Conservation (phyloP, 2,113 vertebrate species). For the Nothobranchius furzeri region DNA sequence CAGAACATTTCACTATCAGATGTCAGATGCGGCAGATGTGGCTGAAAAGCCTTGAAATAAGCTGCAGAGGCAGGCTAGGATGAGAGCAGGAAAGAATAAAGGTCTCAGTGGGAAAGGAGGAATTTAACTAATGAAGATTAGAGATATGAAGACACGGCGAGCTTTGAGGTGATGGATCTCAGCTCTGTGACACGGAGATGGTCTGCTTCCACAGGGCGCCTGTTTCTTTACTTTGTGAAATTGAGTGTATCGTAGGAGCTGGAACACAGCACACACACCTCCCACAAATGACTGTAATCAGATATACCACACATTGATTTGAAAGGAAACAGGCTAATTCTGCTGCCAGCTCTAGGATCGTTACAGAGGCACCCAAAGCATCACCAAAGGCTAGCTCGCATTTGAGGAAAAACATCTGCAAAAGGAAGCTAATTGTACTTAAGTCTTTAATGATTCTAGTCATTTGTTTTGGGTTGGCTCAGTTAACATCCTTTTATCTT, state of each 20-base stretch:
- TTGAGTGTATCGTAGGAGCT: conserved; percentile 46
- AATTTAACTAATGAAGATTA: conserved; percentile 2
- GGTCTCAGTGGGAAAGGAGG: conserved; percentile 4
- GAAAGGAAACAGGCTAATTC: conserved; percentile 1
- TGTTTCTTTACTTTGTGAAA: conserved; percentile 47
- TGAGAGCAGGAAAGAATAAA: conserved; percentile 6
- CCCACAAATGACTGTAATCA: conserved; percentile 29
- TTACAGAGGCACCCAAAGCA: conserved; percentile 42
- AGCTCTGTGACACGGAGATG: conserved; percentile 33
- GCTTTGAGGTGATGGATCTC: conserved; percentile 43
- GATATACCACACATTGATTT: conserved; percentile 24
- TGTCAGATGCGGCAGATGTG: conserved; percentile 32
- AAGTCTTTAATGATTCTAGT: conserved; percentile 33
- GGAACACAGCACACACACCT: conserved; percentile 32
- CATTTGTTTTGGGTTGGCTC: conserved; percentile 13
- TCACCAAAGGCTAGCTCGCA: conserved; percentile 27
- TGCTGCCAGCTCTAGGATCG: conserved; percentile 17
- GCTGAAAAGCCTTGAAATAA: conserved; percentile 25
- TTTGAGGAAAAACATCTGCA: conserved; percentile 39
- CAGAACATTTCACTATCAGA: conserved; percentile 50
- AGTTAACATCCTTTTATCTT: background rate
- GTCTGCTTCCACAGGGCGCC: conserved; percentile 31
- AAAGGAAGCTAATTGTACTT: conserved; percentile 14
- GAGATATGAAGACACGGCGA: conserved; percentile 16
- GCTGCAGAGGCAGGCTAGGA: background rate